Evolutionary conservation across 2,888 invertebrate species (phyloP).

Genomic region (Lamellibrachia satsuma): DNA sequence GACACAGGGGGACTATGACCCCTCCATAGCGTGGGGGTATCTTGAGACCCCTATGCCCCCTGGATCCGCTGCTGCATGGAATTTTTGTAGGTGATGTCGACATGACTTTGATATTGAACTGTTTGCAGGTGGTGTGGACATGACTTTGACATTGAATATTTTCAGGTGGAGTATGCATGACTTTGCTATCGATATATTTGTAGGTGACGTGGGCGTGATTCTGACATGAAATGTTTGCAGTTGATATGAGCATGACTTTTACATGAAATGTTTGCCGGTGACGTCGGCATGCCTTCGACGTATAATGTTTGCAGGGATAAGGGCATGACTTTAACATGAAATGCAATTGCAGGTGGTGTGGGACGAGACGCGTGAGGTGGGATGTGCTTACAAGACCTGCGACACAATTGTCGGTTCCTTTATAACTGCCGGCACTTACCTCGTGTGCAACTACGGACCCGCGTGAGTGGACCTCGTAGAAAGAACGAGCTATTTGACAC

Average conservation of each 20-base stretch:
- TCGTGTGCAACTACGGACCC: slow-evolving; percentile 22
- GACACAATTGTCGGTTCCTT: background rate
- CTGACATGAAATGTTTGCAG: background rate
- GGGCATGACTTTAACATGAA: background rate
- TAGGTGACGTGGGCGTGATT: background rate
- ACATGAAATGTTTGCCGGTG: background rate
- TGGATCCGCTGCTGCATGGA: no score
- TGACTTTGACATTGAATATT: background rate
- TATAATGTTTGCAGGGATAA: background rate
- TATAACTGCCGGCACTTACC: background rate
- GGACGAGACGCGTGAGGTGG: background rate
- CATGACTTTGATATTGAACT: no score
- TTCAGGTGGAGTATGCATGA: background rate
- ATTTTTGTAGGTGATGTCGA: no score
- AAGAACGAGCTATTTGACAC: background rate
- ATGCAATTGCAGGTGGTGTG: background rate
- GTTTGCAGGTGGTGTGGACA: background rate
- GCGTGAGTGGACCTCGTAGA: background rate
- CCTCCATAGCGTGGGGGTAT: no score
- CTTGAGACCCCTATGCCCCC: no score
- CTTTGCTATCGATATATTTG: background rate
- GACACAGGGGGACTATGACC: no score
- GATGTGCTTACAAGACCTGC: background rate
- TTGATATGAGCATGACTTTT: background rate
- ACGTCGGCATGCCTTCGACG: background rate